Base-by-base conservation (phyloP, 2,113 vertebrate species). In the Grus americana region DNA sequence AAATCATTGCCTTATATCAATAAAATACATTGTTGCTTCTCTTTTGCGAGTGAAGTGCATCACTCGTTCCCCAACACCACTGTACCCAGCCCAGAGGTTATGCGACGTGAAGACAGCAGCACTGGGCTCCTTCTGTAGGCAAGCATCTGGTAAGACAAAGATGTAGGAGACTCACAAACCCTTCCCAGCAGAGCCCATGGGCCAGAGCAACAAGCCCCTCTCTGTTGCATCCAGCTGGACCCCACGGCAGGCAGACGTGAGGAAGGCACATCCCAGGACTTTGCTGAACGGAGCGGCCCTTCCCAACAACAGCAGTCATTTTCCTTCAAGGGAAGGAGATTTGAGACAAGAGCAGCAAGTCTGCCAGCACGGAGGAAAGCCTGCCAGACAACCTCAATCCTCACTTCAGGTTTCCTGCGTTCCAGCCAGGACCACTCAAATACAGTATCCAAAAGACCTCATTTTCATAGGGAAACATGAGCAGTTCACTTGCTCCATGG, bases 241-340 rank as follows among this genome's bases (percentile, higher is more conserved):
- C 61, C 42, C 1, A 0, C 38, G 66, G 79, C 74, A 67, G 29
- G 52, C 26, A 84, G 55, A 16, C 0, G 0, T 10, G 55, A 80
- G 52, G 32, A 66, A 55, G 11, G 42, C 42, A 74, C 65, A 79
- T 15, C 63, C n/a, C 59, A 71, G 42, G 24, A 61, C 15, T 32
- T 10, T 54, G 59, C 4, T 5, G n/a, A 42, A 67, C 1, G 4
- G 40, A 92, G 26, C 50, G 74, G 52, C 65, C 44, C 34, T 49
- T 82, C 59, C 57, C 47, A 86, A 81, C 6, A 62, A 3, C 34
- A 80, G 20, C 50, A 44, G 23, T 22, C 6, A 9, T 71, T 84
- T 74, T 83, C n/a, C 52, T 80, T 40, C 15, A 7, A 20, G 30
- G 19, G 27, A 67, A 81, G 50, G 47, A 59, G 29, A 44, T 27